Base-by-base conservation (phyloP, 2,113 vertebrate species). In the Cyanoderma ruficeps region DNA sequence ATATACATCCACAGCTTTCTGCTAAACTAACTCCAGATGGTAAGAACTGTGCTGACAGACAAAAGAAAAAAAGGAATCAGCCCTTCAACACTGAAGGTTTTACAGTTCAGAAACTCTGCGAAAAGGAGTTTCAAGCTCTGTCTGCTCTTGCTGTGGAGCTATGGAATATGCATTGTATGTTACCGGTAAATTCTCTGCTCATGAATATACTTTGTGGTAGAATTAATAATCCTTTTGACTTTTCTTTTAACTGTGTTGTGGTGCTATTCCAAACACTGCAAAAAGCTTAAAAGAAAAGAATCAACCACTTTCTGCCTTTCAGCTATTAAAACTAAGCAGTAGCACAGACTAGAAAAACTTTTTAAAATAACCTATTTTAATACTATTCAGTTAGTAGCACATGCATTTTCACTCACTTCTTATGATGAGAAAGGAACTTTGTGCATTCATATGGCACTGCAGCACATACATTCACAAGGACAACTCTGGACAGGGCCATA, bases 1-100 rank as follows among this genome's bases (percentile, higher is more conserved):
- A 99, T 99, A 93, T 99, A 99, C 89, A 98, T 98, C 76, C 98
- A 98, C 94, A 99, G 98, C 7, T 99, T 98, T 97, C 98, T 99
- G 91, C 95, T 91, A 70, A 98, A 96, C 87, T 97, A 93, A 97
- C 60, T 83, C 70, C 78, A 94, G 82, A 87, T 93, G 93, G 68
- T 37, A 74, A 69, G 76, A 83, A 41, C 1, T 55, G 55, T 91
- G 77, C 87, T 85, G 88, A 88, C 46, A 67, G 75, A 79, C 30
- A 49, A 83, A 65, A 91, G 41, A 74, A 79, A 71, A 71, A 77
- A 90, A 60, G 49, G 49, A 69, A 87, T 35, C 68, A n/a, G 55
- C 69, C 49, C 69, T 52, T 79, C 21, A 65, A 49, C 60, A 18
- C 33, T 60, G 95, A 96, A 87, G 82, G 57, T 22, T 75, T 41